phyloP scores from a whole-genome alignment of 2,797 vertebrate species.

The Helicolenus hilgendorfi region DNA sequence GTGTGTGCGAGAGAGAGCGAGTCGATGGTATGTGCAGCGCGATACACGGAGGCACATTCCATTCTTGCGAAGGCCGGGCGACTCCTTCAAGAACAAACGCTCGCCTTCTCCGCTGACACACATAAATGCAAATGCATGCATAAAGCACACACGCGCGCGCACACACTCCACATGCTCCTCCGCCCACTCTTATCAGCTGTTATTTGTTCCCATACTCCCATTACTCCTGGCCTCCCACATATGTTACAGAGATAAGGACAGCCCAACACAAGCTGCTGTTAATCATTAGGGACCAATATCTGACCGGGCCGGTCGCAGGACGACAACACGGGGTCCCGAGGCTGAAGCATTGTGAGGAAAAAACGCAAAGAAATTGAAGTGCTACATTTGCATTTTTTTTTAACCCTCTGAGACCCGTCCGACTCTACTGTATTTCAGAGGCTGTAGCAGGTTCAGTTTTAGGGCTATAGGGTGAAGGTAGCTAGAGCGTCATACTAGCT shows the following conservation, averaged over 20 bases:
- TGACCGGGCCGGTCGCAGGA: neutral
- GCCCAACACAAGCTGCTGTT: constrained; percentile 55
- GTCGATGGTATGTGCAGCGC: constrained; percentile 2
- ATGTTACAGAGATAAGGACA: constrained; percentile 53
- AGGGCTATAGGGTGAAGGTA: too few relatives aligned
- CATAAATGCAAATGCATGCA: constrained; percentile 12
- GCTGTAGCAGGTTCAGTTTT: too few relatives aligned
- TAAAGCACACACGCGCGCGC: neutral
- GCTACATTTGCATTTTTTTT: neutral
- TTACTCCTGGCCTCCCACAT: constrained; percentile 41
- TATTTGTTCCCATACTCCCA: constrained; percentile 58
- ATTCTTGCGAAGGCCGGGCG: constrained; percentile 17
- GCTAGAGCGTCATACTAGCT: too few relatives aligned
- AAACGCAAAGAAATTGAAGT: neutral
- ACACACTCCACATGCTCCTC: constrained; percentile 32
- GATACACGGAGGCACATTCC: constrained; percentile 45
- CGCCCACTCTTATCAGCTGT: constrained; percentile 63
- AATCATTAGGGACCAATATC: constrained; percentile 65
- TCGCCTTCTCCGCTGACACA: constrained; percentile 4
- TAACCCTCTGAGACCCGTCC: too few relatives aligned
- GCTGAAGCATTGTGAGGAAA: neutral
- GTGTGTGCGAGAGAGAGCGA: neutral
- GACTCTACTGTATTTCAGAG: too few relatives aligned
- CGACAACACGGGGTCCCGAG: neutral
- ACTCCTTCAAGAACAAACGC: constrained; percentile 45